These are phyloP conservation scores for Lycodopsis pacificus DNA, from an alignment of 2,797 vertebrate genomes.

Conservation along the genomic window DNA sequence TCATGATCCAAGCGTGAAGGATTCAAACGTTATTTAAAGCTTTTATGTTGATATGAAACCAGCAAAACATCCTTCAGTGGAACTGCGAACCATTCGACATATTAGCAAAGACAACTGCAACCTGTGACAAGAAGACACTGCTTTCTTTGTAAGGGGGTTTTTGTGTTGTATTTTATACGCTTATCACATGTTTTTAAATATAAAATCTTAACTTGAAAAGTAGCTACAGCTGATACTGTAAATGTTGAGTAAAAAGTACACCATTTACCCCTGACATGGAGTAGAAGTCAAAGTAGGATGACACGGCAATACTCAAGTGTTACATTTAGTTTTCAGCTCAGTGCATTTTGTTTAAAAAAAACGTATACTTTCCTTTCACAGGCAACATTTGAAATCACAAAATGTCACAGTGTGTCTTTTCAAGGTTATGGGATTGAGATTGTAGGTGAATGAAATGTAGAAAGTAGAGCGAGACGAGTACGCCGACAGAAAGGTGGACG, in stretches of 20 bases:
- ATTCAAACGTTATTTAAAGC: not conserved
- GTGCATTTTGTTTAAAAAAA: not conserved
- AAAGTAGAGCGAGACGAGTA: not conserved
- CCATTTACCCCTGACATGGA: not conserved
- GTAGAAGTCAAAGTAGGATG: not conserved
- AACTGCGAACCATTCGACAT: not conserved
- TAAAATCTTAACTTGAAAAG: not conserved
- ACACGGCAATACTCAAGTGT: no score
- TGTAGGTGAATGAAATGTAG: not conserved
- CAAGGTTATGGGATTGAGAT: constrained; percentile 2
- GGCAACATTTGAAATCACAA: constrained; percentile 2
- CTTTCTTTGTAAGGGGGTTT: not conserved
- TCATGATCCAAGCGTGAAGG: not conserved
- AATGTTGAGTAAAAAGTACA: not conserved
- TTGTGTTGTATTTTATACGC: not conserved
- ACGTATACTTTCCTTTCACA: not conserved
- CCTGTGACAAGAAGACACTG: not conserved
- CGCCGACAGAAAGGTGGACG: constrained; percentile 3
- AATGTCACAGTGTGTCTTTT: constrained; percentile 5
- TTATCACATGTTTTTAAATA: not conserved
- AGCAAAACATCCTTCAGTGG: not conserved
- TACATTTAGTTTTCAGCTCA: constrained; percentile 6
- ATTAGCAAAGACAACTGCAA: not conserved
- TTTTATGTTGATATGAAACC: not conserved
- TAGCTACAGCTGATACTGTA: not conserved